Base-by-base conservation (phyloP, 2,113 vertebrate species). In the Eptatretus burgeri region DNA sequence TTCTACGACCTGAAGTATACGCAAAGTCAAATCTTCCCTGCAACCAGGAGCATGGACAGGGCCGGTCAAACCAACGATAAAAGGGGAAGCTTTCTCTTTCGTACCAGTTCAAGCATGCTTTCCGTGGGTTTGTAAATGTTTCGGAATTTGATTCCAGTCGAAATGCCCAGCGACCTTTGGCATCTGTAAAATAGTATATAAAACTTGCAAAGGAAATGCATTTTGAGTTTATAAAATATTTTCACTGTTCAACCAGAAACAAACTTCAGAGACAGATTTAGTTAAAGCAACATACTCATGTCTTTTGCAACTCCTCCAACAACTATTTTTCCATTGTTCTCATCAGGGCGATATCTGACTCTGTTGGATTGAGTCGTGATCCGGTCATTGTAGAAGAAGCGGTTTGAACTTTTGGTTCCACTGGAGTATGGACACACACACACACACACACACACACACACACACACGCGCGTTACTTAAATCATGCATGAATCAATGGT, bases 11-110 rank as follows among this genome's bases (percentile, higher is more conserved):
- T 17, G n/a, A 17, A 20, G 20, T 60, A 20, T 17, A 60, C 9
- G 9, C 20, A 60, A 12, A 12, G 56, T 60, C 56, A 12, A 60
- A 20, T 12, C 9, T 60, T 13, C 56, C 56, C 20, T 60, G 56
- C 9, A n/a, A 60, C n/a, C 20, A 60, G n/a, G 56, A 60, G 56
- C 56, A 60, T n/a, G 56, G 56, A 60, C 56, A 60, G 11, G 56
- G 56, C n/a, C 20, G n/a, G n/a, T 20, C n/a, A 20, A 10, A 60
- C 56, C 56, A 60, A 60, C 11, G 12, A 20, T 60, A 17, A 60
- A n/a, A 17, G 27, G 27, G 27, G n/a, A 17, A 17, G n/a, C 20
- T 10, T 20, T 60, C 56, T 60, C 10, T 60, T n/a, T 60, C 13
- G 56, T 17, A n/a, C 56, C 56, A 60, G 56, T 20, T n/a, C 56